A percentile compares a stretch with the other conserved stretches of the same genome.
Conservation (phyloP, 2,797 vertebrate genomes). For the Aphelocoma californica region DNA sequence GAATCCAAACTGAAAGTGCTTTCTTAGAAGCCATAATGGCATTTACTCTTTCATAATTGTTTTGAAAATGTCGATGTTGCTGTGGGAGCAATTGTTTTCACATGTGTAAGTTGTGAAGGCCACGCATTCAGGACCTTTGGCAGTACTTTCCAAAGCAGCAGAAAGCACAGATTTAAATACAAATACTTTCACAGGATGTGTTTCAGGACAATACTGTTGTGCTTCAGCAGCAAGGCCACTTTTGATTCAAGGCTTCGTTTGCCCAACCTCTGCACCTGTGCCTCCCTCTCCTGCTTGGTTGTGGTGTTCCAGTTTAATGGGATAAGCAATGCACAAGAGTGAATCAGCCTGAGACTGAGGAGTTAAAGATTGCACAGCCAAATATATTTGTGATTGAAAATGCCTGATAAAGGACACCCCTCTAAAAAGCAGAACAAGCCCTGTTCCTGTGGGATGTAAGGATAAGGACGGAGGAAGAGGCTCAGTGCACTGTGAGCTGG, state of each 20-base stretch:
- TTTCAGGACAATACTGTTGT: neutral
- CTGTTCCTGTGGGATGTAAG: rapidly evolving
- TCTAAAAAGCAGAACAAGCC: neutral
- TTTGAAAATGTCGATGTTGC: neutral
- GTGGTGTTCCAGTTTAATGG: neutral
- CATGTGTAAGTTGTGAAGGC: neutral
- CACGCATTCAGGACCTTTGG: neutral
- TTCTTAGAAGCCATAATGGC: neutral
- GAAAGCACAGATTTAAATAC: neutral
- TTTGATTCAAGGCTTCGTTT: neutral
- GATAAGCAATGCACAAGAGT: neutral
- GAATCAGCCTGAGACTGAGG: neutral
- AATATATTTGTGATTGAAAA: neutral
- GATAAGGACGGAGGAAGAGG: too few relatives aligned
- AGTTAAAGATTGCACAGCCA: neutral
- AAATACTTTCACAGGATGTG: neutral
- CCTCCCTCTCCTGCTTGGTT: neutral
- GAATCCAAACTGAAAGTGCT: neutral
- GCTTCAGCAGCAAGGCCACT: neutral
- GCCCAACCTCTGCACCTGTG: neutral
- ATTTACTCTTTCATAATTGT: neutral
- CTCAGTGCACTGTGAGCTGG: neutral
- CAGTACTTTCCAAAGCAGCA: neutral
- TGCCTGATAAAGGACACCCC: neutral
- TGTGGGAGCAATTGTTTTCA: neutral